These are phyloP conservation scores for Dicrostonyx torquatus DNA, from an alignment of 2,797 vertebrate species.

Conservation along the genomic window DNA sequence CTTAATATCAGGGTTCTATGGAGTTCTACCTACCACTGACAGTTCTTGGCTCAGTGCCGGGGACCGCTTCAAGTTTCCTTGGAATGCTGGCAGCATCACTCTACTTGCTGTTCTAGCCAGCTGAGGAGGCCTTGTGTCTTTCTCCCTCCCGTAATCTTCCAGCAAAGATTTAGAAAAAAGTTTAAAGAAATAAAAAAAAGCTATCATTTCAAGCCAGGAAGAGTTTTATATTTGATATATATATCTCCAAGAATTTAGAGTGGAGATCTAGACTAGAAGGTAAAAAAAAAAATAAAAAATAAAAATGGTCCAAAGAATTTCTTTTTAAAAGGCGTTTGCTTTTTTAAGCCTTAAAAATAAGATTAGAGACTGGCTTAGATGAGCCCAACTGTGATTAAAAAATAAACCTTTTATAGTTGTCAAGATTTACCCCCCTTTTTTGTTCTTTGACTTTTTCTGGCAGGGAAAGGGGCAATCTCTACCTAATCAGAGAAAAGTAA, in stretches of 20 bases:
- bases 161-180: conserved; percentile 82
- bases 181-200: conserved; percentile 82
- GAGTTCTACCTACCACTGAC: conserved; percentile 66
- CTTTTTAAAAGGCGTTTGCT: conserved; percentile 83
- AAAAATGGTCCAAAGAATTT: conserved; percentile 86
- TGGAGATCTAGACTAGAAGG: conserved; percentile 82
- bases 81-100: conserved; percentile 70
- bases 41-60: conserved; percentile 51
- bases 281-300: conserved; percentile 83
- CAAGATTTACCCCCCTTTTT: conserved; percentile 86
- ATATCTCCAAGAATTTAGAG: conserved; percentile 83
- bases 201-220: conserved; percentile 82
- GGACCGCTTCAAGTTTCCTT: conserved; percentile 73
- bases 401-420: conserved; percentile 89
- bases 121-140: conserved; percentile 80
- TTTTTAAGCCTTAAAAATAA: conserved; percentile 84
- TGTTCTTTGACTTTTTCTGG: conserved; percentile 89
- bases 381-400: conserved; percentile 90
- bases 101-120: conserved; percentile 74
- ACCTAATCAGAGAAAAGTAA: conserved; percentile 89
- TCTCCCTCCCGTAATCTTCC: conserved; percentile 82
- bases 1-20: conserved; percentile 74
- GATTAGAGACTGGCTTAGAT: conserved; percentile 88
- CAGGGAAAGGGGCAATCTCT: conserved; percentile 88
- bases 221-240: conserved; percentile 50